Conservation (phyloP, 2,113 vertebrate species). For the Daubentonia madagascariensis region DNA sequence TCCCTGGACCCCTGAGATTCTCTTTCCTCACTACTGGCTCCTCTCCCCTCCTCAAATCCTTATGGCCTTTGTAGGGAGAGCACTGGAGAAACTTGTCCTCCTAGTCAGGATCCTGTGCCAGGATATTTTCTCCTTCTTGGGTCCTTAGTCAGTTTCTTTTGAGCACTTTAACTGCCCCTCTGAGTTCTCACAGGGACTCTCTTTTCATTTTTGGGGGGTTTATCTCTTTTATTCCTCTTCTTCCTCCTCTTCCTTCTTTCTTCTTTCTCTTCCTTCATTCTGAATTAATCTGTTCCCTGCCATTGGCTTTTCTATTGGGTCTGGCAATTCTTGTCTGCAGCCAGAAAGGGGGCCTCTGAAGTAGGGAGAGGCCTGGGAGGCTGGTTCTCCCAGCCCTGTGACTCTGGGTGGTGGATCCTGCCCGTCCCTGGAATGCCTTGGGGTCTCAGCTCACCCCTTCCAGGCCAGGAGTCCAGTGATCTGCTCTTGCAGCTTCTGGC, state of each 20-base stretch:
- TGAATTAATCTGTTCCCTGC: neutral
- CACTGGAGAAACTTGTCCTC: neutral
- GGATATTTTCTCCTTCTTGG: neutral
- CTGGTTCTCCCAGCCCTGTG: neutral
- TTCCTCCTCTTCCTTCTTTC: neutral
- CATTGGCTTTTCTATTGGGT: neutral
- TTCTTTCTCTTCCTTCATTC: neutral
- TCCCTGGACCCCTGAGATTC: neutral
- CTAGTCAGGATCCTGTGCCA: neutral
- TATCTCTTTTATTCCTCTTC: neutral
- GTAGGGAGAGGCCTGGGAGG: neutral
- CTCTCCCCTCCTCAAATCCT: neutral
- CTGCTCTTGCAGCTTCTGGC: neutral
- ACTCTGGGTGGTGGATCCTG: neutral
- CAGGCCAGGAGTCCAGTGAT: neutral
- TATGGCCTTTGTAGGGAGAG: neutral
- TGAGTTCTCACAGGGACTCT: neutral
- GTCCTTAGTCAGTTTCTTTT: neutral
- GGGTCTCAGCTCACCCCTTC: neutral
- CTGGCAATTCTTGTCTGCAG: neutral
- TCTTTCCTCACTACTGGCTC: neutral
- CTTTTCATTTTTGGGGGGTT: neutral
- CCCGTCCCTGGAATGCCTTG: neutral
- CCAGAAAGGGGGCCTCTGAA: neutral
- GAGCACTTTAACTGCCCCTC: neutral